Percentiles rank a stretch among this genome's conserved stretches.
Evolutionary conservation across 2,113 vertebrate species (phyloP).

Genomic region (Mustela nigripes): DNA sequence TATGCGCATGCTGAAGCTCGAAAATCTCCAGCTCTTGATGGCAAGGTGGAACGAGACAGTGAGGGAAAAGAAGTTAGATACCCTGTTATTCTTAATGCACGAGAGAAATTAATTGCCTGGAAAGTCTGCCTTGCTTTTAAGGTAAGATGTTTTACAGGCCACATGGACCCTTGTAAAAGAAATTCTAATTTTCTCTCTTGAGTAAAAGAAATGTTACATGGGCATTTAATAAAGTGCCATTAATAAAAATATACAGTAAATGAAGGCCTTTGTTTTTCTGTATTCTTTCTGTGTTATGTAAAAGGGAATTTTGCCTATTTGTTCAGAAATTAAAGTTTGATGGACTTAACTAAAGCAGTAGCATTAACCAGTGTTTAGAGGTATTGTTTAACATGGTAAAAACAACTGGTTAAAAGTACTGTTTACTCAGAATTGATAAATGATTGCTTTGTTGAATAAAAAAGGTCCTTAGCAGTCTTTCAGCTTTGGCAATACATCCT

Average conservation of each 20-base stretch:
- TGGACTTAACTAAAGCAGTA: neutral
- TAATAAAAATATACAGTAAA: constrained; percentile 25
- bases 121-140: constrained; percentile 96
- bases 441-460: neutral
- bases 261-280: neutral
- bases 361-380: neutral
- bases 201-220: constrained; percentile 22
- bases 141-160: constrained; percentile 84
- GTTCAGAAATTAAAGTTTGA: constrained; percentile 50
- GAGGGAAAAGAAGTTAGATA: constrained; percentile 96
- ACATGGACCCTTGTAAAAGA: neutral
- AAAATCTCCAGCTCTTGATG: constrained; percentile 95
- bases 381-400: neutral
- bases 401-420: neutral
- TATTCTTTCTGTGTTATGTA: constrained; percentile 22
- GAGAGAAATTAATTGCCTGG: constrained; percentile 96
- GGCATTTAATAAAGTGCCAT: neutral
- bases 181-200: constrained; percentile 10
- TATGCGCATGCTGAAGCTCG: constrained; percentile 96
- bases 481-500: neutral
- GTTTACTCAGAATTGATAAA: neutral
- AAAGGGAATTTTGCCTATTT: neutral
- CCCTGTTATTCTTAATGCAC: constrained; percentile 94
- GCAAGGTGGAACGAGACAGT: constrained; percentile 94
- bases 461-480: neutral